Evolutionary conservation across 2,888 invertebrate genomes (phyloP), one percentile per base, ranked within the genome.

Genomic region (Microplitis deprimator): DNA sequence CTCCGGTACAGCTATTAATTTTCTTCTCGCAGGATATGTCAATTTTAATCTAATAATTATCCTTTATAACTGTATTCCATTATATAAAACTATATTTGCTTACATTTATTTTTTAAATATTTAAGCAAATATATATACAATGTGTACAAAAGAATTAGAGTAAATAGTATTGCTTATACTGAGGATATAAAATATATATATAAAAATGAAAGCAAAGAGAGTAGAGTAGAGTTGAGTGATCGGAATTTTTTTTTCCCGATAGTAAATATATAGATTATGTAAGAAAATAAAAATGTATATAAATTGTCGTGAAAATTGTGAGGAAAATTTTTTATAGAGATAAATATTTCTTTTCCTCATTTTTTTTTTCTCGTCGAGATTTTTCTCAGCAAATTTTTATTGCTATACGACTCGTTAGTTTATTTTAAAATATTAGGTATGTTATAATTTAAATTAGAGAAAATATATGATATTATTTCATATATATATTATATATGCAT

Each of bases 11-110:
- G 62, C 72, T 38, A 61, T 72, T 72, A 62, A 16, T 17, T 72
- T 62, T 64, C 60, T 70, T 70, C 70, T 70, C 70, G 38, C 59
- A 8, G 70, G 61, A 59, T 20, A 70, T 61, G 70, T 70, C 50
- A 17, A 29, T 70, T 60, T 38, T n/a, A 60, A 70, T 60, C 61
- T 60, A 29, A 59, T 70, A 61, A 70, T 60, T 70, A 38, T 5
- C 6, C n/a, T 41, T 6, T 68, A 68, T 41, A 17, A 6, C 17
- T 7, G 41, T 20, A 68, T 6, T 8, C 29, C 16, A 41, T 17
- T 20, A 17, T 16, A 6, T n/a, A 16, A 50, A 50, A 10, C n/a
- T 17, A 39, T 17, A 41, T 39, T 38, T 68, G 16, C 39, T 39
- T 17, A 29, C 4, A 6, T 40, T 50, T 40, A 41, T 7, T 41